phyloP scores from a whole-genome alignment of 2,797 vertebrate genomes.

The Rhinogobio ventralis region DNA sequence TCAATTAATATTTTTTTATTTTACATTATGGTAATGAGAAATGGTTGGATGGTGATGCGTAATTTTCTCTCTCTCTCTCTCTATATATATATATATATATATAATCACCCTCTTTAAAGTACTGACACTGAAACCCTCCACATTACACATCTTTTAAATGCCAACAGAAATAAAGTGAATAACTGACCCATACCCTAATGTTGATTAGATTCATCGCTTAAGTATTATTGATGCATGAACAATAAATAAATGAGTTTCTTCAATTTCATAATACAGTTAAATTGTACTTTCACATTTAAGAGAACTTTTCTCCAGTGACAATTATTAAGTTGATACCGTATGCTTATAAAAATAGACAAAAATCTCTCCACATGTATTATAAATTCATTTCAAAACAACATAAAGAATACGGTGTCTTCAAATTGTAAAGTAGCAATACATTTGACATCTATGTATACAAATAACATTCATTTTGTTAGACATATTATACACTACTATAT shows the following conservation, averaged over 20 bases:
- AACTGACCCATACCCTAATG: conserved; percentile 23
- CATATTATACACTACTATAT: conserved; percentile 25
- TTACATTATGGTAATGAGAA: background rate
- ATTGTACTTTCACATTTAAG: background rate
- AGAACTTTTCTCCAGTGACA: conserved; percentile 18
- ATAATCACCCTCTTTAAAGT: conserved; percentile 11
- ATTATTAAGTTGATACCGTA: conserved; percentile 12
- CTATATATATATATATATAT: no score
- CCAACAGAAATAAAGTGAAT: conserved; percentile 5
- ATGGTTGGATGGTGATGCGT: background rate
- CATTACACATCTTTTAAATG: background rate
- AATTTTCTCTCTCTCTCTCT: no score
- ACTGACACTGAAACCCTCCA: background rate
- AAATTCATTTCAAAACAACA: conserved; percentile 14
- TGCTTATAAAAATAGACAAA: conserved; percentile 48
- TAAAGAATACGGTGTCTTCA: conserved; percentile 19
- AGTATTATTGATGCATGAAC: conserved; percentile 22
- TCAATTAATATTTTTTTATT: background rate
- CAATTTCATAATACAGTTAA: background rate
- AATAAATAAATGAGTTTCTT: background rate
- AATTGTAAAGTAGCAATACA: background rate
- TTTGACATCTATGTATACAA: conserved; percentile 19
- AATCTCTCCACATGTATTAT: conserved; percentile 16
- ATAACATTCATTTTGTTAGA: conserved; percentile 35
- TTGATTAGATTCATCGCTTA: conserved; percentile 26